Evolutionary conservation across 2,113 vertebrate species (phyloP), one percentile per base, ranked within the genome.

Genomic region (Datnioides undecimradiatus): DNA sequence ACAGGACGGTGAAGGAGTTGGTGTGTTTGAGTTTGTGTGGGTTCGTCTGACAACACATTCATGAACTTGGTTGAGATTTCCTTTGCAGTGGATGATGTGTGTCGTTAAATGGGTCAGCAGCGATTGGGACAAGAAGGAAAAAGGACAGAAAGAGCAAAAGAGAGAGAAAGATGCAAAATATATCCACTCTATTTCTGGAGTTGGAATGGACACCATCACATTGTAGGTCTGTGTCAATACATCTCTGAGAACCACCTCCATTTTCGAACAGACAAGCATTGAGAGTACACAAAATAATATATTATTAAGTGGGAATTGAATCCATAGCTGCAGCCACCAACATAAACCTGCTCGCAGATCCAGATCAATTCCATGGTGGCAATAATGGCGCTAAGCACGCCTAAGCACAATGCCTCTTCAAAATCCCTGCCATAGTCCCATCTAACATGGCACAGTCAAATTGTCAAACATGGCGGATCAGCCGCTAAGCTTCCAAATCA

Each of bases 401-500:
- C 62, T 41, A 65, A 83, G 66, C 55, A 80, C 29, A 45, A 65
- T 9, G 6, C 29, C 62, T 70, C 72, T 64, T 51, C 68, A 51
- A 78, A 78, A 79, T 78, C 38, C 72, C 33, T 62, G 27, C 46
- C 66, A 36, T 25, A 36, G 64, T 76, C 60, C 70, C 49, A 62
- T 63, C 40, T 52, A 51, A 79, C 70, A 71, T 73, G 52, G 55
- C 73, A 71, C 73, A 79, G 65, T 63, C 76, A 74, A 75, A 83
- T 66, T 75, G 79, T 78, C 87, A 84, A 80, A 90, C 74, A 87
- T 80, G 82, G 86, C 54, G 51, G 84, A 87, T 78, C 60, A 83
- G 71, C 82, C n/a, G 48, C 72, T 76, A 69, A 86, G 90, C 87
- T 68, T 82, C 79, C 86, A 76, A 83, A 88, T 90, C 84, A 87